Conservation (phyloP, 1,140 invertebrate genomes). For the Macrostomum lignano region DNA sequence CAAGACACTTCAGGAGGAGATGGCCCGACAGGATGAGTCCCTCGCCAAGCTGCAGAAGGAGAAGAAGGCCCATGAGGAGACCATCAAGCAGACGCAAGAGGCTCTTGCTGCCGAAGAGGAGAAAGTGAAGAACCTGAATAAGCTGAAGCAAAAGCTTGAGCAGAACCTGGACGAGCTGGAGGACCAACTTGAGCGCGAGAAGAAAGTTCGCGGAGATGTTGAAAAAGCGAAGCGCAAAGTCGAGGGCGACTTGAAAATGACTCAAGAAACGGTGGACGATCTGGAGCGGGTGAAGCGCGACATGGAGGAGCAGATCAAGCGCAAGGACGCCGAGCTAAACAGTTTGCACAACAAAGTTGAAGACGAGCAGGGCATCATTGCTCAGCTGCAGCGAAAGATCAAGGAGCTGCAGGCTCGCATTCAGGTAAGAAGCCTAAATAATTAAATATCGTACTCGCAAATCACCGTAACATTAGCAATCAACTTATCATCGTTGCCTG, state of each 20-base stretch:
- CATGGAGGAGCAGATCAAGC: conserved; percentile 46
- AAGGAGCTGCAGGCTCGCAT: conserved; percentile 60
- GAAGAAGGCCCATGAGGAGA: conserved; percentile 81
- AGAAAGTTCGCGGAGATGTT: conserved; percentile 83
- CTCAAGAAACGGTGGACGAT: conserved; percentile 80
- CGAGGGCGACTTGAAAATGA: conserved; percentile 72
- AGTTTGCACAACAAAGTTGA: conserved; percentile 77
- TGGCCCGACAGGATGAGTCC: conserved; percentile 90
- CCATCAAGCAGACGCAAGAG: conserved; percentile 73
- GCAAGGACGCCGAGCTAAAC: conserved; percentile 79
- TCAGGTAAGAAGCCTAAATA: too few relatives aligned
- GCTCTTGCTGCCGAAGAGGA: conserved; percentile 87
- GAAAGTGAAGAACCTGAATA: conserved; percentile 95
- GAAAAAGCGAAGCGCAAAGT: conserved; percentile 72
- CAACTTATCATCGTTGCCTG: too few relatives aligned
- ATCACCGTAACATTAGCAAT: too few relatives aligned
- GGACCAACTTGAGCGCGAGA: conserved; percentile 65
- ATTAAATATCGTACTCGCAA: too few relatives aligned
- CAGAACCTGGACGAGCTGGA: conserved; percentile 50
- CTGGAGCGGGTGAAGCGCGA: conserved; percentile 90
- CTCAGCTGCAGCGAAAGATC: conserved; percentile 82
- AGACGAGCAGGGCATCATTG: conserved; percentile 78
- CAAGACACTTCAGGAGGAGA: conserved; percentile 66
- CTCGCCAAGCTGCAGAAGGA: conserved; percentile 98
- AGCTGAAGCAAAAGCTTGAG: conserved; percentile 88